Conservation (phyloP, 2,113 vertebrate species). For the Turnix velox region DNA sequence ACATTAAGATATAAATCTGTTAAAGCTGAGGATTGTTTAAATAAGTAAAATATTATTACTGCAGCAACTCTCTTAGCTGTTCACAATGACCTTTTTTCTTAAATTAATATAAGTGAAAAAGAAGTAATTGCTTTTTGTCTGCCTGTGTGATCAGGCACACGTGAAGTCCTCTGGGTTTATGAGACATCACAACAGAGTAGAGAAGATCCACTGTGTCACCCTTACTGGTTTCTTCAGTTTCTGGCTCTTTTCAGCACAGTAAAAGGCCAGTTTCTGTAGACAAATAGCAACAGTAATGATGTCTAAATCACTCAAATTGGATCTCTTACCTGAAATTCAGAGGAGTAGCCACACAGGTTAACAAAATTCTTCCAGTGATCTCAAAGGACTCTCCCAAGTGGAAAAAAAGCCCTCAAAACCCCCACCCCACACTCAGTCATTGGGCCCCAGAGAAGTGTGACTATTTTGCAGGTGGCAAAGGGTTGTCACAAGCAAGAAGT, state of each 20-base stretch:
- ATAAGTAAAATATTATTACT: conserved; percentile 20
- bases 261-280: neutral
- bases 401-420: neutral
- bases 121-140: conserved; percentile 5
- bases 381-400: neutral
- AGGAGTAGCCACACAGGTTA: conserved; percentile 4
- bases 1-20: conserved; percentile 13
- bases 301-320: neutral
- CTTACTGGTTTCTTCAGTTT: neutral
- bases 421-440: neutral
- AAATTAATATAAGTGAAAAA: conserved; percentile 3
- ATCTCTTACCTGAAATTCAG: conserved; percentile 23
- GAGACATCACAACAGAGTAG: neutral
- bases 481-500: conserved; percentile 9
- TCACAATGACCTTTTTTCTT: neutral
- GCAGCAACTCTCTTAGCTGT: neutral
- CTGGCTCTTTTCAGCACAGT: neutral
- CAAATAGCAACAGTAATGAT: conserved; percentile 1
- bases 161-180: neutral
- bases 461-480: conserved; percentile 1
- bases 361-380: conserved; percentile 2
- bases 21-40: conserved; percentile 7
- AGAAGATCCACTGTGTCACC: conserved; percentile 7
- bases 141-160: neutral
- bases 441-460: neutral